These are phyloP conservation scores for Syngnathus rostellatus DNA, from an alignment of 2,797 vertebrate species.

Conservation along the genomic window DNA sequence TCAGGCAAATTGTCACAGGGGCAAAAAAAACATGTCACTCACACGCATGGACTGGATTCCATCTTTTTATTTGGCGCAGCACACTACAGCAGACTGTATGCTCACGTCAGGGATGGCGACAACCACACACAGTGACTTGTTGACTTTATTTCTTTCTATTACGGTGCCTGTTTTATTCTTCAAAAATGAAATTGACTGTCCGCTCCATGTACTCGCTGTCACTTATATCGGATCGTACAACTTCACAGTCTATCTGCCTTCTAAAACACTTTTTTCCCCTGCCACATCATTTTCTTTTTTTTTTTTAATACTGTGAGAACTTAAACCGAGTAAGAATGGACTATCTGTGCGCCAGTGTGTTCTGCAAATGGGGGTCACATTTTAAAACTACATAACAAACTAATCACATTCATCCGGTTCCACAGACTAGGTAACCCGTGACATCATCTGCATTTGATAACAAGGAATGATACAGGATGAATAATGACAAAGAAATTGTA, in stretches of 20 bases:
- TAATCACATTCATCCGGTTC: neutral
- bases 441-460: neutral
- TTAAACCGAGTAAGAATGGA: neutral
- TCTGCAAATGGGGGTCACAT: neutral
- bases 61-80: conserved; percentile 56
- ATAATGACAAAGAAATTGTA: neutral
- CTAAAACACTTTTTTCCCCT: neutral
- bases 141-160: neutral
- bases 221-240: neutral
- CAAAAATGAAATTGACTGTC: neutral
- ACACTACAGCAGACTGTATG: conserved; percentile 37
- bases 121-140: neutral
- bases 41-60: conserved; percentile 37
- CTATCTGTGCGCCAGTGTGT: neutral
- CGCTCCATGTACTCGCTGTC: neutral
- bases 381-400: neutral
- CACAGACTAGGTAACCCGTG: neutral
- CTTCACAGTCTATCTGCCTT: neutral
- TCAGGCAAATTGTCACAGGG: too few relatives aligned
- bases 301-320: neutral
- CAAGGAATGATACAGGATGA: neutral
- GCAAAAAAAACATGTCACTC: neutral
- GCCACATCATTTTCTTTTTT: neutral
- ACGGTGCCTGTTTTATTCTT: neutral
- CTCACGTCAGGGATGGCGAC: conserved; percentile 39